Conservation (phyloP, 1,140 invertebrate genomes). For the Listronotus bonariensis region DNA sequence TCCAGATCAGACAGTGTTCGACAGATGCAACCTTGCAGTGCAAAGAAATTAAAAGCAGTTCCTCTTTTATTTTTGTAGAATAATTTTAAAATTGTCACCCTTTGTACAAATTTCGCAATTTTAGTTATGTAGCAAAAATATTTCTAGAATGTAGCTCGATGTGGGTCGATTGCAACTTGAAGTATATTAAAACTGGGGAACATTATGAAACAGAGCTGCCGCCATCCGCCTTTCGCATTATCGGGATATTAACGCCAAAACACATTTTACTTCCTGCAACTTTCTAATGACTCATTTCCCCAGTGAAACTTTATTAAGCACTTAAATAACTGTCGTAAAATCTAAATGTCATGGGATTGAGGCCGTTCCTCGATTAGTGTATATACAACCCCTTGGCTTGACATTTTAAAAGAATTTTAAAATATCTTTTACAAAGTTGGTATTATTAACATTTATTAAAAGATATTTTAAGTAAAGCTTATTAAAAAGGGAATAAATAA, state of each 20-base stretch:
- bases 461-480: too few relatives aligned
- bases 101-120: neutral
- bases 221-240: slow-evolving; percentile 7
- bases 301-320: slow-evolving; percentile 20
- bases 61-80: too few relatives aligned
- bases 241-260: slow-evolving; percentile 23
- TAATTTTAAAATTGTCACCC: neutral
- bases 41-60: too few relatives aligned
- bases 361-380: slow-evolving; percentile 2
- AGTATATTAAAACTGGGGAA: slow-evolving; percentile 10
- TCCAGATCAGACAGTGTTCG: too few relatives aligned
- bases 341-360: slow-evolving; percentile 3
- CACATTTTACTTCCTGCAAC: slow-evolving; percentile 23
- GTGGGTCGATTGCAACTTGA: neutral
- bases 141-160: neutral
- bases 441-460: too few relatives aligned
- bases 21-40: too few relatives aligned
- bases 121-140: slow-evolving; percentile 5
- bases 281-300: slow-evolving; percentile 31
- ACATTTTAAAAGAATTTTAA: neutral
- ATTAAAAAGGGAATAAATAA: too few relatives aligned
- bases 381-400: neutral
- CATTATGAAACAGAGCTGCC: slow-evolving; percentile 7
- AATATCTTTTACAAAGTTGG: too few relatives aligned
- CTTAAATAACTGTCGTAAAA: slow-evolving; percentile 28